These are phyloP conservation scores for Drosophila infuscata DNA, from an alignment of 2,888 invertebrate species.

Conservation along the genomic window DNA sequence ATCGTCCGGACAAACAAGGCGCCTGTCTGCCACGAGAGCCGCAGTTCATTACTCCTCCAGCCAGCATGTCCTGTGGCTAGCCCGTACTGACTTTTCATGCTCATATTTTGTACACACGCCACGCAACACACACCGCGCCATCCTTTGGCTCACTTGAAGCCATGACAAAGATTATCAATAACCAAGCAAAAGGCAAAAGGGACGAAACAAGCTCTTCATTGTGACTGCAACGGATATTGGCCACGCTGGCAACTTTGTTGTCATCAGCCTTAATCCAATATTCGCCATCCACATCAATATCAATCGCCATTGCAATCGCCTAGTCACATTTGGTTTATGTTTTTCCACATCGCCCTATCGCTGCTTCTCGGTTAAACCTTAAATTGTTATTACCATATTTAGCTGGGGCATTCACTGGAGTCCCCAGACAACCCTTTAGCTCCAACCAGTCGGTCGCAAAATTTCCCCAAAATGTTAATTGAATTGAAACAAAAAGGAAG, in stretches of 20 bases:
- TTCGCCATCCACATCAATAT: slow-evolving; percentile 42
- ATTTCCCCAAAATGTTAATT: neutral
- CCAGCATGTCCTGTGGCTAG: slow-evolving; percentile 48
- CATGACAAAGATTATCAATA: slow-evolving; percentile 77
- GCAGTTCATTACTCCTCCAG: slow-evolving; percentile 76
- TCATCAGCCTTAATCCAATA: slow-evolving; percentile 48
- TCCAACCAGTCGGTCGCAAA: neutral
- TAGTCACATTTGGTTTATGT: slow-evolving; percentile 50
- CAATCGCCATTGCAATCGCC: slow-evolving; percentile 46
- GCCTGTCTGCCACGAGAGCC: slow-evolving; percentile 52
- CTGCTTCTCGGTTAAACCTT: slow-evolving; percentile 55
- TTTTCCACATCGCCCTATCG: slow-evolving; percentile 33
- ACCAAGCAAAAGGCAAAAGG: slow-evolving; percentile 46
- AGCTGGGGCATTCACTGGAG: slow-evolving; percentile 8
- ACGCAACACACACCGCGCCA: slow-evolving; percentile 44
- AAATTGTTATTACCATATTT: slow-evolving; percentile 61
- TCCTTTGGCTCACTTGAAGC: slow-evolving; percentile 57
- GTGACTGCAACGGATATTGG: slow-evolving; percentile 69
- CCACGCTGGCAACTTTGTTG: slow-evolving; percentile 53
- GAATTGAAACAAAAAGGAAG: neutral
- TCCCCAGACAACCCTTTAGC: slow-evolving; percentile 17
- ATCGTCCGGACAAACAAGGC: slow-evolving; percentile 76
- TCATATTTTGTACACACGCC: slow-evolving; percentile 54
- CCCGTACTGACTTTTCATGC: slow-evolving; percentile 63
- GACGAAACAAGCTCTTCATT: slow-evolving; percentile 46